phyloP scores from a whole-genome alignment of 2,113 vertebrate species.

The Amphiprion ocellaris region DNA sequence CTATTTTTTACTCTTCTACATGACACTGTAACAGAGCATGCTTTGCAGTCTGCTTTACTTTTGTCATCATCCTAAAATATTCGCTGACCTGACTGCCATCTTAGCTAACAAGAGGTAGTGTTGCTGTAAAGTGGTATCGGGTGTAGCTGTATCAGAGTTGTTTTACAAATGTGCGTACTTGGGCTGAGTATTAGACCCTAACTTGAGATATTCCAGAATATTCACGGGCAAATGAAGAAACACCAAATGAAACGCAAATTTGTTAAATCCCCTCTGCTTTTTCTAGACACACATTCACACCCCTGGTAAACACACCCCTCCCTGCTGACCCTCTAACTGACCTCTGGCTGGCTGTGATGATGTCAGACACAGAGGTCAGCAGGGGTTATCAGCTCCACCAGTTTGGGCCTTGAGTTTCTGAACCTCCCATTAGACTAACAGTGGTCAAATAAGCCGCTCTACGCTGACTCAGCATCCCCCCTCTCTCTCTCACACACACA shows the following conservation, averaged over 20 bases:
- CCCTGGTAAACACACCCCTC: neutral
- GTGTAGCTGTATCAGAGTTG: too few relatives aligned
- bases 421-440: constrained; percentile 59
- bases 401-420: constrained; percentile 61
- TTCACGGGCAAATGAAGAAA: neutral
- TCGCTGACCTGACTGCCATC: too few relatives aligned
- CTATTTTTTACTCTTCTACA: too few relatives aligned
- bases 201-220: too few relatives aligned
- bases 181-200: too few relatives aligned
- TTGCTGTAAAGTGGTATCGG: too few relatives aligned
- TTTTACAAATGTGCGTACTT: too few relatives aligned
- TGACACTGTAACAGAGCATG: too few relatives aligned
- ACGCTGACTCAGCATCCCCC: constrained; percentile 68
- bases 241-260: neutral
- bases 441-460: constrained; percentile 65
- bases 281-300: neutral
- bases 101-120: too few relatives aligned
- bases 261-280: too few relatives aligned
- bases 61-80: too few relatives aligned
- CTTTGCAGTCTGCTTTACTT: too few relatives aligned
- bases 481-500: neutral
- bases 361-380: constrained; percentile 64
- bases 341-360: constrained; percentile 61
- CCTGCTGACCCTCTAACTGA: constrained; percentile 35
- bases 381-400: constrained; percentile 68